Percentiles rank a stretch among this genome's conserved stretches.
Conservation (phyloP, 2,888 invertebrate species). For the Euzetes globulus region DNA sequence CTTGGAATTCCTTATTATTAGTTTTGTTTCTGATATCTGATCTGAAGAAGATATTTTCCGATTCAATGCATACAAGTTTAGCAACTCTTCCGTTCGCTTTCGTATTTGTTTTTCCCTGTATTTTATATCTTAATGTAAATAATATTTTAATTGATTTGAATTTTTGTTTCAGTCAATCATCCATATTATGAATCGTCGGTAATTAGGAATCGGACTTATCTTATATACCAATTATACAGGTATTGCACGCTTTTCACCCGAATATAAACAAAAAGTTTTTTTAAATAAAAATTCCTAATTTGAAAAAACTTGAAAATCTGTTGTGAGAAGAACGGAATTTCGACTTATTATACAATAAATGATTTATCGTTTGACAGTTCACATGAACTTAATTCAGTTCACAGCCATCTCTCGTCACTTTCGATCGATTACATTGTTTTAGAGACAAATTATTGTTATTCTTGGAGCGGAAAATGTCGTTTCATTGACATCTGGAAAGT, state of each 20-base stretch:
- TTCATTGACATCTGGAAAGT: conserved; percentile 19
- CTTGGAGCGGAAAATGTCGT: conserved; percentile 16
- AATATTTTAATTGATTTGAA: conserved; percentile 1
- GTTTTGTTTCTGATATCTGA: background rate
- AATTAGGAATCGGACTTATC: conserved; percentile 43
- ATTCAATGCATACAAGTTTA: background rate
- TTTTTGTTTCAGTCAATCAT: conserved; percentile 56
- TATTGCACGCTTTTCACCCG: background rate
- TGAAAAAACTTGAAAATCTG: background rate
- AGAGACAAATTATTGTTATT: conserved; percentile 21
- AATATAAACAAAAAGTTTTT: background rate
- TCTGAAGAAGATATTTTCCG: background rate
- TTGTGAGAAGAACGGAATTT: background rate
- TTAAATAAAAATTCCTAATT: background rate
- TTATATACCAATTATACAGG: conserved; percentile 26
- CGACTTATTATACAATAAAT: background rate
- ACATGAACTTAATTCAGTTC: conserved; percentile 10
- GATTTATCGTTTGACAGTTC: conserved; percentile 6
- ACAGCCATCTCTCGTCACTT: conserved; percentile 27
- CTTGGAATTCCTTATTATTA: no score
- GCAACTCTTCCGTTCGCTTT: background rate
- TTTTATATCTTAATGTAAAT: background rate
- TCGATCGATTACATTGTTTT: conserved; percentile 27
- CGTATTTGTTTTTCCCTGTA: background rate
- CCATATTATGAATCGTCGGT: conserved; percentile 76